Conservation (phyloP, 2,113 vertebrate genomes). For the Cyprinodon tularosa region DNA sequence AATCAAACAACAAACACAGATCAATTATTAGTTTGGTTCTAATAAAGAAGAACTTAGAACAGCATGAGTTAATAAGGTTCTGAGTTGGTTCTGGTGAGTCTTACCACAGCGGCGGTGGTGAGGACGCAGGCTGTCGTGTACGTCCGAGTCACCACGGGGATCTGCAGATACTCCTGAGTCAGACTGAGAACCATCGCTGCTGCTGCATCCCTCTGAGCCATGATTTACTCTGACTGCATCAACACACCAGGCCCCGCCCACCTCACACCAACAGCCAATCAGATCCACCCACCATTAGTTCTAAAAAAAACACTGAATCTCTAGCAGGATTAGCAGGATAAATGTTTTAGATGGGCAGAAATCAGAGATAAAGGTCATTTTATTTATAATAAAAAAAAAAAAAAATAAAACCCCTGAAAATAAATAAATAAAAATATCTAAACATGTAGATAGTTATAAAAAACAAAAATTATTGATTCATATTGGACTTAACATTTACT, state of each 20-base stretch:
- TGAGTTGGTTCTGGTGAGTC: constrained; percentile 38
- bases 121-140: constrained; percentile 96
- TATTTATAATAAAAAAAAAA: too few species aligned
- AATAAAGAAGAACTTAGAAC: background rate
- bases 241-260: constrained; percentile 24
- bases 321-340: background rate
- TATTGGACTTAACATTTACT: too few species aligned
- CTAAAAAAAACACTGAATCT: background rate
- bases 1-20: too few species aligned
- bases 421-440: background rate
- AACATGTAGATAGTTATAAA: background rate
- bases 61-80: background rate
- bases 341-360: background rate
- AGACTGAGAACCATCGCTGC: constrained; percentile 80
- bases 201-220: constrained; percentile 25
- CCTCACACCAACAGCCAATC: constrained; percentile 30
- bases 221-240: background rate
- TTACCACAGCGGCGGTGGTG: constrained; percentile 96
- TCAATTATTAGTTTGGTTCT: too few species aligned
- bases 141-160: constrained; percentile 92
- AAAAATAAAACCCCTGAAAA: too few species aligned
- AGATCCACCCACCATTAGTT: background rate
- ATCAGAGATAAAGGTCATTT: background rate
- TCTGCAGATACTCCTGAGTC: constrained; percentile 80
- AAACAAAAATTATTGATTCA: background rate